A percentile compares a stretch with the other conserved stretches of the same genome.
phyloP scores from a whole-genome alignment of 2,888 invertebrate species.

The Dryobotodes eremita region DNA sequence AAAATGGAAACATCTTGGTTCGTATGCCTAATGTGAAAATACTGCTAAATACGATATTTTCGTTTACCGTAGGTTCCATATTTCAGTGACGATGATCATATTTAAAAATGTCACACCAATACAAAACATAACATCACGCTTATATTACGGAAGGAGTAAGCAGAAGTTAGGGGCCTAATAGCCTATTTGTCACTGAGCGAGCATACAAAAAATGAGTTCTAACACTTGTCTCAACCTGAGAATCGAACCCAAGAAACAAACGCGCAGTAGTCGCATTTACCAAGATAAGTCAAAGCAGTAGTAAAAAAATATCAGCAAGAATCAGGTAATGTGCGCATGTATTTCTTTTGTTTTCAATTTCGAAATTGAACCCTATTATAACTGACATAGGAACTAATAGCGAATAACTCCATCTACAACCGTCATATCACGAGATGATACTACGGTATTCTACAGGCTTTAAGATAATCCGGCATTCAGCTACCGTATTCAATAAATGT shows the following conservation, averaged over 20 bases:
- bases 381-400: not conserved
- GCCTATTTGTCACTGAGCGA: not conserved
- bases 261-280: not conserved
- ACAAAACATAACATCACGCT: not conserved
- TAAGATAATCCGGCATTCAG: conserved; percentile 32
- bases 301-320: not conserved
- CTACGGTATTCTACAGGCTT: conserved; percentile 15
- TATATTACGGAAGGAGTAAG: not conserved
- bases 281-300: not conserved
- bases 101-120: not conserved
- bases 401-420: conserved; percentile 6
- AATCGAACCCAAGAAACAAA: not conserved
- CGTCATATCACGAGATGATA: not conserved
- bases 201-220: not conserved
- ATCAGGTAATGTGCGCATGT: conserved; percentile 17
- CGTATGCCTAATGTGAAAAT: not conserved
- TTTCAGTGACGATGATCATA: not conserved
- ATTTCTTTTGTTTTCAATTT: not conserved
- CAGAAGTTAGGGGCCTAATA: not conserved
- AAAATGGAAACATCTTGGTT: not conserved
- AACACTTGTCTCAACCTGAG: not conserved
- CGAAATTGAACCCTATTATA: conserved; percentile 14
- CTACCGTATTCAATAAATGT: conserved; percentile 47
- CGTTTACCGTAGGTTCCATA: not conserved
- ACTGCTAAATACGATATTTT: not conserved